phyloP scores from a whole-genome alignment of 2,797 vertebrate genomes.

The Ispidina picta region DNA sequence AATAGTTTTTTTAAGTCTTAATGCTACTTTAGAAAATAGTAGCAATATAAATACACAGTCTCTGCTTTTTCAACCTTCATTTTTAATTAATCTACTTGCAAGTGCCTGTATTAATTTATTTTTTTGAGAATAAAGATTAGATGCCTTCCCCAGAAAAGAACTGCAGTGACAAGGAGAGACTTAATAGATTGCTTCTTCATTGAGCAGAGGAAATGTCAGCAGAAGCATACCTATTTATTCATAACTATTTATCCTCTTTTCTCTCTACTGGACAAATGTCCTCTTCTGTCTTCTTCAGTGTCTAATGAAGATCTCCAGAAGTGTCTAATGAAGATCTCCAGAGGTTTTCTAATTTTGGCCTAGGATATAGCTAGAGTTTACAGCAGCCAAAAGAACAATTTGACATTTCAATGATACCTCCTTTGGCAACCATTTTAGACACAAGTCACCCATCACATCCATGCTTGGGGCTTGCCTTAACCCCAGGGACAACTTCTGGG shows the following conservation, averaged over 20 bases:
- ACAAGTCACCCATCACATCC: neutral
- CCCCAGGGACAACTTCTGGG: neutral
- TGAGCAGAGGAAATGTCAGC: neutral
- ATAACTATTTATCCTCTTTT: neutral
- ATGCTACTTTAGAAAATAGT: neutral
- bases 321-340: neutral
- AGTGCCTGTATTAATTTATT: fast-evolving
- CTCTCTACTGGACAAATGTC: neutral
- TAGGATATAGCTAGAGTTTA: neutral
- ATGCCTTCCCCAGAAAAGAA: neutral
- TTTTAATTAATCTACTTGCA: neutral
- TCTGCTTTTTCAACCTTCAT: neutral
- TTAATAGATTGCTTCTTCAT: neutral
- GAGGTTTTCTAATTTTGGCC: neutral
- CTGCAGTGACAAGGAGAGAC: neutral
- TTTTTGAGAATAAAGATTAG: neutral
- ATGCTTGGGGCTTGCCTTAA: neutral
- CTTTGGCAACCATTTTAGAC: neutral
- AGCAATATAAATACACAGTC: neutral
- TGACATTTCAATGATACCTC: neutral
- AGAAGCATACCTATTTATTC: neutral
- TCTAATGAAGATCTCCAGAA: neutral
- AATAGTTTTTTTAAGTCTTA: neutral
- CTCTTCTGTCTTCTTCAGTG: neutral
- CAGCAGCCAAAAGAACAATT: neutral